phyloP scores from a whole-genome alignment of 2,797 vertebrate species.

The Anguilla megastoma region DNA sequence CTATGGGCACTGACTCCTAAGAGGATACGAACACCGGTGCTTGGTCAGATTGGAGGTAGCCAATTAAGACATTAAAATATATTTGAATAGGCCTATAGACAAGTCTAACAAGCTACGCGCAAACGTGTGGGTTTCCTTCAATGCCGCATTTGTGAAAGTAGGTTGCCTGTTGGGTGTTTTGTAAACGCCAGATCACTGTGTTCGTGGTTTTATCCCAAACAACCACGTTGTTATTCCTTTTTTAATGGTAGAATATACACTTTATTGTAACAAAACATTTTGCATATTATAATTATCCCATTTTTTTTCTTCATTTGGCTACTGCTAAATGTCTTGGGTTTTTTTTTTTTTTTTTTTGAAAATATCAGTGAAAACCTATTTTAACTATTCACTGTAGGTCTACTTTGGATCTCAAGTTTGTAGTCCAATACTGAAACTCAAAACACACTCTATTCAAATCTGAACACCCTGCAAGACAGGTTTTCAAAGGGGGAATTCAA shows the following conservation, averaged over 20 bases:
- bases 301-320: not conserved
- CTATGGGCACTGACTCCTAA: not conserved
- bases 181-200: not conserved
- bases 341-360: not conserved
- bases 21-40: constrained; percentile 1
- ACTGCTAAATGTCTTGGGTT: not conserved
- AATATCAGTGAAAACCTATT: not conserved
- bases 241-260: not conserved
- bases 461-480: not conserved
- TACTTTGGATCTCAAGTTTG: too few relatives aligned
- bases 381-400: too few relatives aligned
- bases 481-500: not conserved
- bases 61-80: too few relatives aligned
- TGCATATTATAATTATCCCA: not conserved
- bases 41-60: not conserved
- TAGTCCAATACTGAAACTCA: not conserved
- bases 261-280: not conserved
- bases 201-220: constrained; percentile 60
- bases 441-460: constrained; percentile 2
- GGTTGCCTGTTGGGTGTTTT: not conserved
- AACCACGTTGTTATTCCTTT: not conserved
- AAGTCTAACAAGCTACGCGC: too few relatives aligned
- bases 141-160: too few relatives aligned
- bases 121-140: too few relatives aligned
- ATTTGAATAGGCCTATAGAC: too few relatives aligned